These are phyloP conservation scores for Mobula hypostoma DNA, from an alignment of 2,113 vertebrate genomes.

Conservation along the genomic window DNA sequence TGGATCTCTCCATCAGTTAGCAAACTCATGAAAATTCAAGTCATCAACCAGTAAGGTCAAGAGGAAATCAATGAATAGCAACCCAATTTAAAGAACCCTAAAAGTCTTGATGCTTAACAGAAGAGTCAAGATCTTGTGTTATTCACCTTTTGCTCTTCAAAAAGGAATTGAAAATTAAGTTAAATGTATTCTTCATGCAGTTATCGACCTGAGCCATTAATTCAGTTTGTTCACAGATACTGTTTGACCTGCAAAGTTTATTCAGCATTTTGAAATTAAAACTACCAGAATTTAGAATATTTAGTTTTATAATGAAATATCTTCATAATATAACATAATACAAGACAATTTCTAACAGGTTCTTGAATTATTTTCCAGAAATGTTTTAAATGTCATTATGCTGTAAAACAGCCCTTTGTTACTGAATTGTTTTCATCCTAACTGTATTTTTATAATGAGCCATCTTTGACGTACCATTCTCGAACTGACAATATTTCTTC, in stretches of 20 bases:
- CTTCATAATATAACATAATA: not conserved
- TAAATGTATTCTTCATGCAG: too few relatives aligned
- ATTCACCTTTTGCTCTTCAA: not conserved
- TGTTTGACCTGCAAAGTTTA: too few relatives aligned
- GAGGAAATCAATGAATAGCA: slow-evolving; percentile 15
- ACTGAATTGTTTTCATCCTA: not conserved
- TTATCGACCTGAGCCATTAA: too few relatives aligned
- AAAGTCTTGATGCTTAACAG: not conserved
- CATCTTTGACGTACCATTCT: not conserved
- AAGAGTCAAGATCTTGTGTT: not conserved
- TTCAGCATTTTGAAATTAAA: too few relatives aligned
- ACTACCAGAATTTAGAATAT: too few relatives aligned
- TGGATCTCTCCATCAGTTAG: not conserved
- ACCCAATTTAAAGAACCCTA: not conserved
- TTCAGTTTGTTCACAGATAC: too few relatives aligned
- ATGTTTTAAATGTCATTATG: too few relatives aligned
- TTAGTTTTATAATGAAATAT: not conserved
- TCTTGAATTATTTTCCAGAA: not conserved
- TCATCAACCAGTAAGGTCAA: not conserved
- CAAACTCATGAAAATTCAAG: not conserved
- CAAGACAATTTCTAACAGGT: not conserved
- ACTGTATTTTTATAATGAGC: not conserved
- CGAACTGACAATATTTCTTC: not conserved
- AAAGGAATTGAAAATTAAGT: slow-evolving; percentile 7
- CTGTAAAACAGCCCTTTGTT: not conserved